These are phyloP conservation scores for Meloidogyne hapla DNA, from an alignment of 1,140 invertebrate species.

Conservation along the genomic window DNA sequence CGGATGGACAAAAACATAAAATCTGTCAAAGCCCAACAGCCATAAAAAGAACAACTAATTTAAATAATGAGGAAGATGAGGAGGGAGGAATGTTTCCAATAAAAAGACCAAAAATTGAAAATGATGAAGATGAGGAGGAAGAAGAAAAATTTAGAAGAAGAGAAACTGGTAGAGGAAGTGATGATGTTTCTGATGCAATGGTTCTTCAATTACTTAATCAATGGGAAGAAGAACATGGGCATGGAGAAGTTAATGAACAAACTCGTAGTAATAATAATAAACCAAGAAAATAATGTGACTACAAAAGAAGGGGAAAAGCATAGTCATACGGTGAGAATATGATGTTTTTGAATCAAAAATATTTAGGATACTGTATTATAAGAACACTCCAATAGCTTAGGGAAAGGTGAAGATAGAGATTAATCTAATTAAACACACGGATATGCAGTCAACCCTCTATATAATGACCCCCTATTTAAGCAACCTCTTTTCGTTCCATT, in stretches of 20 bases:
- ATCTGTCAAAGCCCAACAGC: background rate
- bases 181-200: background rate
- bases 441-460: too few relatives aligned
- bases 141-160: constrained; percentile 10
- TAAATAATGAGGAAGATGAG: constrained; percentile 17
- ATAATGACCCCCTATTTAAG: too few relatives aligned
- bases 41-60: constrained; percentile 10
- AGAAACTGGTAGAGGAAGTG: background rate
- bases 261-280: constrained; percentile 18
- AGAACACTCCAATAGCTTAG: too few relatives aligned
- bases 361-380: too few relatives aligned
- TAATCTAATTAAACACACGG: too few relatives aligned
- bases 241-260: constrained; percentile 5
- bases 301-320: constrained; percentile 36
- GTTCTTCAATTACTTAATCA: background rate
- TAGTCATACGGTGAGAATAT: constrained; percentile 43
- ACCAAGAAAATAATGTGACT: constrained; percentile 17
- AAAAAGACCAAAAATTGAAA: constrained; percentile 15
- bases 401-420: too few relatives aligned
- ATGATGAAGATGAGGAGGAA: background rate
- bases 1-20: constrained; percentile 1
- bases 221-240: constrained; percentile 18
- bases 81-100: background rate
- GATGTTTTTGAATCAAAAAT: background rate
- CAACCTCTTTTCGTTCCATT: too few relatives aligned